Evolutionary conservation across 2,888 invertebrate species (phyloP), one percentile per base, ranked within the genome.

Genomic region (Sthenelais limicola): DNA sequence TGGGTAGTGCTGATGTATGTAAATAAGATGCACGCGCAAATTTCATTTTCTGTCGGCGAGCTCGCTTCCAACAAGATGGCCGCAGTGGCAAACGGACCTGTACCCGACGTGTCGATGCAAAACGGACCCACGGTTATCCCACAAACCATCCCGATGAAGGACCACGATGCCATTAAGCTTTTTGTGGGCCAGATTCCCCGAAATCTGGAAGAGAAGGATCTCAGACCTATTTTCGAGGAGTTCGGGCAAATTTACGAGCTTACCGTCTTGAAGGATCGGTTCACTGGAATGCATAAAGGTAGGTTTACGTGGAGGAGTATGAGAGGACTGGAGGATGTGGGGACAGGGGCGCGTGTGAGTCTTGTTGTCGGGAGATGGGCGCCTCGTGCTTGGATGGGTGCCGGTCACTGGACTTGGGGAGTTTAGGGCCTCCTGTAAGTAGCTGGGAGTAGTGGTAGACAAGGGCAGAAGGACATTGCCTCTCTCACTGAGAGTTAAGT

Each of bases 251-350:
- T 96, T 86, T 95, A 95, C 89, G 96, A 97, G 91, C 93, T 97
- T 85, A 95, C 95, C 76, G 94, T 97, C 74, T 92, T 97, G 81
- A 96, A 95, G 91, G 96, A 97, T 89, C 94, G 96, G 87, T 94
- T 94, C 90, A 96, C 96, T 74, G 96, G 96, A 78, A 94, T 96
- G 92, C 96, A 96, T 89, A 96, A 96, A 92, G 96, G 95, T 94
- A 86, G 88, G 90, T 74, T n/a, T n/a, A n/a, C n/a, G n/a, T n/a
- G n/a, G n/a, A n/a, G n/a, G n/a, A n/a, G n/a, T n/a, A n/a, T n/a
- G n/a, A n/a, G n/a, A n/a, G n/a, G n/a, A n/a, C n/a, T n/a, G n/a
- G n/a, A n/a, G n/a, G n/a, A n/a, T n/a, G n/a, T n/a, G n/a, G n/a
- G n/a, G n/a, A n/a, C n/a, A n/a, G n/a, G n/a, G n/a, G n/a, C n/a